Conservation (phyloP, 2,113 vertebrate species). For the Mormyrus lacerda region DNA sequence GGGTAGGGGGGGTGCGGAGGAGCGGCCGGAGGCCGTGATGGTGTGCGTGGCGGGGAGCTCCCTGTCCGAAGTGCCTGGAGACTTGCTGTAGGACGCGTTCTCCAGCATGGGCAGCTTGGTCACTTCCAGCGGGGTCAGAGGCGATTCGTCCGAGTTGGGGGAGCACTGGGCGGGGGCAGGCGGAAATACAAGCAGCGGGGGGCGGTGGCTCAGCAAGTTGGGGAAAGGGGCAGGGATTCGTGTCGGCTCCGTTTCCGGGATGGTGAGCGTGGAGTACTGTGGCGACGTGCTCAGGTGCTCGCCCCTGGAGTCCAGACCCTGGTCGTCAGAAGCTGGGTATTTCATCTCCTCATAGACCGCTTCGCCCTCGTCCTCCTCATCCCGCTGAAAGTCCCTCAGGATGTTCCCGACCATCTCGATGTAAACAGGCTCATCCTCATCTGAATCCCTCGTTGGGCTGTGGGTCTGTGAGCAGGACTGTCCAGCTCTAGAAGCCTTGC, state of each 20-base stretch:
- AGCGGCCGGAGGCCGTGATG: constrained; percentile 71
- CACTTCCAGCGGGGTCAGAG: constrained; percentile 89
- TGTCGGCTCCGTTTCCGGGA: constrained; percentile 78
- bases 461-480: constrained; percentile 65
- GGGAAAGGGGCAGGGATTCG: constrained; percentile 94
- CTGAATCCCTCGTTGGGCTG: constrained; percentile 61
- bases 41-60: constrained; percentile 77
- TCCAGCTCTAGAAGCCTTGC: constrained; percentile 36
- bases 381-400: constrained; percentile 65
- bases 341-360: constrained; percentile 99
- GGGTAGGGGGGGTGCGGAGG: constrained; percentile 83
- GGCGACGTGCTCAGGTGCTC: constrained; percentile 82
- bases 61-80: constrained; percentile 65
- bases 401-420: constrained; percentile 97
- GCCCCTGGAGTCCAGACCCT: constrained; percentile 67
- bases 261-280: constrained; percentile 84
- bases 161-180: constrained; percentile 92
- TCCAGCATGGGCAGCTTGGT: constrained; percentile 84
- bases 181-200: constrained; percentile 91
- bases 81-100: constrained; percentile 84
- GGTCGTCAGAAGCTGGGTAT: constrained; percentile 84
- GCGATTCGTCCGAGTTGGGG: constrained; percentile 94
- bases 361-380: constrained; percentile 80
- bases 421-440: constrained; percentile 94
- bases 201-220: constrained; percentile 90